phyloP scores from a whole-genome alignment of 2,797 vertebrate species.

The Falco peregrinus region DNA sequence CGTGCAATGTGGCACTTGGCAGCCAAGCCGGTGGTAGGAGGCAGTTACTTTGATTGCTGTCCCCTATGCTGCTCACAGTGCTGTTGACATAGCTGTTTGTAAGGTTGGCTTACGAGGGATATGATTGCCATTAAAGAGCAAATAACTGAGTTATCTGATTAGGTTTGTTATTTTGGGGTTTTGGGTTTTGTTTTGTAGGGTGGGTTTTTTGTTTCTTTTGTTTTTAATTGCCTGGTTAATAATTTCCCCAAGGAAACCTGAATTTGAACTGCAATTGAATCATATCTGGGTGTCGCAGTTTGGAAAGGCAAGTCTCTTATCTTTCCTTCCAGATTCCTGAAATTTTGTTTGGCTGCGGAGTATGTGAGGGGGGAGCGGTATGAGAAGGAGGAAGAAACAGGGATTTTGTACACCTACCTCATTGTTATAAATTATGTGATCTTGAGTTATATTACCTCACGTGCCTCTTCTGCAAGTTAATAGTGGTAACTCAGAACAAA shows the following conservation, averaged over 20 bases:
- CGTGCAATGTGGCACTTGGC: not conserved
- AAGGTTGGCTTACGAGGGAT: not conserved
- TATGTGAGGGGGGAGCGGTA: not conserved
- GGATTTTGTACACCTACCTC: not conserved
- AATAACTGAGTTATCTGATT: not conserved
- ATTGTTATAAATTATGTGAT: not conserved
- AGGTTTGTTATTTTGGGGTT: fast-evolving
- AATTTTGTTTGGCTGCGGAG: not conserved
- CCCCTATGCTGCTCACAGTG: not conserved
- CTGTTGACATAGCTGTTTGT: not conserved
- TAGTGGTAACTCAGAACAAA: not conserved
- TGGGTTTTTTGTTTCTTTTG: not conserved
- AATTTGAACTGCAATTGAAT: not conserved
- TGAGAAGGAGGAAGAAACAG: not conserved
- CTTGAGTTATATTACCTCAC: not conserved
- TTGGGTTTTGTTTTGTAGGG: not conserved
- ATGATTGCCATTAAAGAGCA: not conserved
- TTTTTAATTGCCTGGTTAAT: not conserved
- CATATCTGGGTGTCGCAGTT: not conserved
- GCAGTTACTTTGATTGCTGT: not conserved
- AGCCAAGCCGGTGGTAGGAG: not conserved
- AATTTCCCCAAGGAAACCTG: not conserved
- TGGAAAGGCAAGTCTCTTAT: not conserved
- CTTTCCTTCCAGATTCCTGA: not conserved
- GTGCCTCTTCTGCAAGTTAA: not conserved